Base-by-base conservation (phyloP, 2,113 vertebrate genomes). In the Syngnathus typhle region DNA sequence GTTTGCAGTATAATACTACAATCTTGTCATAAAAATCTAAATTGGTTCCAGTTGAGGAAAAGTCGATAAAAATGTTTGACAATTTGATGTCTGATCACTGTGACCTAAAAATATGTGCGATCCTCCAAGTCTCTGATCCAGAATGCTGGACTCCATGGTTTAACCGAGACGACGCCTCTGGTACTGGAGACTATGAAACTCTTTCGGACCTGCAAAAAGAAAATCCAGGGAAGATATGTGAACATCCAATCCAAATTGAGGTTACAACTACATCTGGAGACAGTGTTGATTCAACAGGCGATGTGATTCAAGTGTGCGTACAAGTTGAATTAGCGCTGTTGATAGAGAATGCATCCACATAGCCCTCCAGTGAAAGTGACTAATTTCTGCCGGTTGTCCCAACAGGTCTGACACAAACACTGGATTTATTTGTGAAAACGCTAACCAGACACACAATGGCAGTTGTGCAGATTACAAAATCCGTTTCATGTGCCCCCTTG, bases 71-170 rank as follows among this genome's bases (percentile, higher is more conserved):
- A 10, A 51, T 7, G 7, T 3, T 15, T 12, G 11, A 43, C 41
- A 12, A 43, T 43, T 13, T 43, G 41, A 1, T 12, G 4, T 4
- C 41, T 4, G 27, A 32, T 32, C 27, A 32, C 27, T 32, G 27
- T 32, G 27, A 32, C 27, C 27, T 32, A 32, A 32, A 32, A 32
- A 32, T 32, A 32, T 32, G 27, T 32, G 27, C 27, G 27, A 9
- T 43, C 9, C 18, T 52, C 8, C n/a, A 8, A 52, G n/a, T 4
- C 7, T 13, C 13, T 59, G 27, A 13, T 36, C 8, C 32, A 59
- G 56, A 36, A 37, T 59, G 56, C 56, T 59, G 56, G 56, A 59
- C 56, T 55, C 52, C 52, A 13, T 61, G 38, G 59, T 38, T 61
- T 41, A 10, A 61, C 7, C 59, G 38, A 21, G 59, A 61, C 38